phyloP scores from a whole-genome alignment of 92 coral and sea anemone genomes.

The Epizoanthus stellaris region DNA sequence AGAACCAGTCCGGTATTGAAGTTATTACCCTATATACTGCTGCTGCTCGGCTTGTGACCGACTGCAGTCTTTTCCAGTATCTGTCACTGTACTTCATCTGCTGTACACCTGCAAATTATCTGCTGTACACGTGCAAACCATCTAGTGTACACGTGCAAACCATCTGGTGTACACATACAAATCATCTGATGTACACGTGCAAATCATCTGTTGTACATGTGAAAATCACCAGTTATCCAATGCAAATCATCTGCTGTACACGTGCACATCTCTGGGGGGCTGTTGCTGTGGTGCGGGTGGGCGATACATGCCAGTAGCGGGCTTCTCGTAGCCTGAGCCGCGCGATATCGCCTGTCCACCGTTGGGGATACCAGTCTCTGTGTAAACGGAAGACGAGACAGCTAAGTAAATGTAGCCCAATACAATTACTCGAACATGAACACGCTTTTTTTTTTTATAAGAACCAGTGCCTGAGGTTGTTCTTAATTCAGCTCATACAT shows the following conservation, averaged over 20 bases:
- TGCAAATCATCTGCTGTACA: slow-evolving; percentile 31
- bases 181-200: not conserved
- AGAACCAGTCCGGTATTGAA: no score
- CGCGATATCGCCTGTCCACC: slow-evolving; percentile 57
- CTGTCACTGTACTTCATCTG: not conserved
- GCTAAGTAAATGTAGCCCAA: not conserved
- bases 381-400: not conserved
- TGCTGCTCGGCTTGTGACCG: not conserved
- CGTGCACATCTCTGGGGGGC: slow-evolving; percentile 29
- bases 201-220: not conserved
- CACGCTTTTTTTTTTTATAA: no score
- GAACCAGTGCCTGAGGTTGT: no score
- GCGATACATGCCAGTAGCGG: slow-evolving; percentile 27
- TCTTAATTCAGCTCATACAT: no score
- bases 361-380: slow-evolving; percentile 56
- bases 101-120: not conserved
- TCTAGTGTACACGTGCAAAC: not conserved
- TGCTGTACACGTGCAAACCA: not conserved
- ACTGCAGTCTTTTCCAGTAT: not conserved
- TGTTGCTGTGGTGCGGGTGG: slow-evolving; percentile 38
- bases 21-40: not conserved
- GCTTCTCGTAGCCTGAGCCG: slow-evolving; percentile 6
- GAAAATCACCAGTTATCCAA: not conserved
- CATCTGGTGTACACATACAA: not conserved
- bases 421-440: no score